Evolutionary conservation across 2,113 vertebrate genomes (phyloP).

Genomic region (Arvicanthis niloticus): DNA sequence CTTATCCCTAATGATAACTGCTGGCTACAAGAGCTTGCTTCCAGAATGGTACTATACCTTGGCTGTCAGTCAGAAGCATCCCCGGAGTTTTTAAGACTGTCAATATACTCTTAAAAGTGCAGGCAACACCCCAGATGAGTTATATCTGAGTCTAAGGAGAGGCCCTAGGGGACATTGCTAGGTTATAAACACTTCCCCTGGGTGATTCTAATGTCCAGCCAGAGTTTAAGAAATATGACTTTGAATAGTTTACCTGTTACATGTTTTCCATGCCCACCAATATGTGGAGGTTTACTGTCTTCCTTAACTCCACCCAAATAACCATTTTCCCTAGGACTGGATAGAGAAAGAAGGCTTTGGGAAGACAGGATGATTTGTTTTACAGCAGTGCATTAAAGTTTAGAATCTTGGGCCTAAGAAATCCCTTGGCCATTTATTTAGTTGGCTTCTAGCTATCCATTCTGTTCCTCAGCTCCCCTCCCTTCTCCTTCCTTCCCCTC

Average conservation of each 20-base stretch:
- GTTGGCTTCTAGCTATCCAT: not conserved
- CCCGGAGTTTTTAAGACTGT: not conserved
- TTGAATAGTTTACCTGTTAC: not conserved
- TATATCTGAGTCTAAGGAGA: constrained; percentile 3
- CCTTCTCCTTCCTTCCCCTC: no score
- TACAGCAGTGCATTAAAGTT: not conserved
- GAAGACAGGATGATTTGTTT: not conserved
- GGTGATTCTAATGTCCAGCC: not conserved
- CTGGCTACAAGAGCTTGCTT: not conserved
- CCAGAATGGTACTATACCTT: not conserved
- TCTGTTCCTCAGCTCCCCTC: not conserved
- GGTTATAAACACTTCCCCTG: constrained; percentile 16
- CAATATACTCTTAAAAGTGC: not conserved
- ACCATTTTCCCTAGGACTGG: not conserved
- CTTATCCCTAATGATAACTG: no score
- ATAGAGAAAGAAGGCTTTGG: not conserved
- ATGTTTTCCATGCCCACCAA: constrained; percentile 15
- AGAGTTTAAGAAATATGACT: not conserved
- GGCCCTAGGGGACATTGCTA: not conserved
- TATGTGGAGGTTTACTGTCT: not conserved
- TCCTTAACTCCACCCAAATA: constrained; percentile 17
- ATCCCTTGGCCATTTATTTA: constrained; percentile 32
- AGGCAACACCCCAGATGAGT: not conserved
- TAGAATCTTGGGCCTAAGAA: not conserved
- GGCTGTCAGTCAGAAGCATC: constrained; percentile 33